Conservation (phyloP, 2,888 invertebrate genomes). For the Troilus luridus region DNA sequence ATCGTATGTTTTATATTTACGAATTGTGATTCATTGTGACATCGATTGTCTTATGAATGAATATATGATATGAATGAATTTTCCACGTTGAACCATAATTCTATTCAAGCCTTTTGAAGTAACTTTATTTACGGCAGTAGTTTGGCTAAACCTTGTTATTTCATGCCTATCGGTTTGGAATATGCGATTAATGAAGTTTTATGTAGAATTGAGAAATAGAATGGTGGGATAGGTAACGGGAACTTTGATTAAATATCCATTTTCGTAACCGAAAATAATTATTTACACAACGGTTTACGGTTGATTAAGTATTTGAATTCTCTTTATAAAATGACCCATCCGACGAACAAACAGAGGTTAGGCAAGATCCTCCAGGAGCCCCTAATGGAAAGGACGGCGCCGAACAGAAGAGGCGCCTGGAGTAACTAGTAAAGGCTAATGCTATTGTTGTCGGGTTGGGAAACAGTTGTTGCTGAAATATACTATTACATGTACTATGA, state of each 20-base stretch:
- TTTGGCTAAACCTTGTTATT: too few relatives aligned
- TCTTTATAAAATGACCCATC: conserved; percentile 19
- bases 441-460: neutral
- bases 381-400: neutral
- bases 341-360: neutral
- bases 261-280: neutral
- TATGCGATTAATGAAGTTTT: too few relatives aligned
- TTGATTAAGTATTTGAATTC: neutral
- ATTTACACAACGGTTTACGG: neutral
- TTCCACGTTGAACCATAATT: too few relatives aligned
- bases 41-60: too few relatives aligned
- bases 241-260: neutral
- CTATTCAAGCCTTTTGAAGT: too few relatives aligned
- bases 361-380: neutral
- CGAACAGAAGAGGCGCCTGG: neutral
- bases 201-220: too few relatives aligned
- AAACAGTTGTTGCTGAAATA: neutral
- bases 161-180: too few relatives aligned
- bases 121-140: too few relatives aligned
- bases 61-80: too few relatives aligned
- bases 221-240: neutral
- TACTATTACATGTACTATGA: too few relatives aligned
- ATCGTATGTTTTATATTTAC: neutral
- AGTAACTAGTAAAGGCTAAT: neutral
- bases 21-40: neutral